phyloP scores from a whole-genome alignment of 2,797 vertebrate species.

The Cirrhinus molitorella region DNA sequence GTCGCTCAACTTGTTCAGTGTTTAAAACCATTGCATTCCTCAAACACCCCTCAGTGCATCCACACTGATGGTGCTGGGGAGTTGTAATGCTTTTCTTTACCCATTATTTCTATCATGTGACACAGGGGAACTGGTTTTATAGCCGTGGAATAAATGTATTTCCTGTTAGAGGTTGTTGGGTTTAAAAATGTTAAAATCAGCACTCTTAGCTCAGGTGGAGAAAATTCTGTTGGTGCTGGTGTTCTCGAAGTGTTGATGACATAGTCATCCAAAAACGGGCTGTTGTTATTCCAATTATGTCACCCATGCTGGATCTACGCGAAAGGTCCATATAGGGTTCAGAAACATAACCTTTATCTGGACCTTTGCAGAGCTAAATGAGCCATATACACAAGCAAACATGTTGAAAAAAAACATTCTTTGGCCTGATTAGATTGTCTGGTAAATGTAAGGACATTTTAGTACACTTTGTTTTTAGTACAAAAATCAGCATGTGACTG shows the following conservation, averaged over 20 bases:
- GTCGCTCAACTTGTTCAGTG: constrained; percentile 20
- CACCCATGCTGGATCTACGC: neutral
- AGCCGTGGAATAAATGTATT: constrained; percentile 12
- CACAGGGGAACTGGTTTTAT: constrained; percentile 18
- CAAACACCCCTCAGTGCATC: constrained; percentile 51
- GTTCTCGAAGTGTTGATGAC: constrained; percentile 32
- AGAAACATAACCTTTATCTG: constrained; percentile 2
- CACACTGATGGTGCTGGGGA: neutral
- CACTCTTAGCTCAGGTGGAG: constrained; percentile 29
- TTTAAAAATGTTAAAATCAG: constrained; percentile 34
- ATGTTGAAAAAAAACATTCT: neutral
- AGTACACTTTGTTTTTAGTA: neutral
- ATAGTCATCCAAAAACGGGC: constrained; percentile 16
- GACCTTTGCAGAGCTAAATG: neutral
- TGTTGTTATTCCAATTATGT: constrained; percentile 44
- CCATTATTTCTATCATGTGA: constrained; percentile 9
- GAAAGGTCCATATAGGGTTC: constrained; percentile 25
- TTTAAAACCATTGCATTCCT: constrained; percentile 63
- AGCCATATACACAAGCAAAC: constrained; percentile 1
- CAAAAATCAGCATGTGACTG: too few relatives aligned
- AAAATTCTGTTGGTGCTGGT: neutral
- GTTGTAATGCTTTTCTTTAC: constrained; percentile 11
- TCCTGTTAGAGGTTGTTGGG: constrained; percentile 37
- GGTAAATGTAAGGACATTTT: neutral
- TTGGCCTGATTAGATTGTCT: constrained; percentile 4